A percentile compares a stretch with the other conserved stretches of the same genome.
Conservation (phyloP, 2,888 invertebrate species). For the Drosophila eohydei region DNA sequence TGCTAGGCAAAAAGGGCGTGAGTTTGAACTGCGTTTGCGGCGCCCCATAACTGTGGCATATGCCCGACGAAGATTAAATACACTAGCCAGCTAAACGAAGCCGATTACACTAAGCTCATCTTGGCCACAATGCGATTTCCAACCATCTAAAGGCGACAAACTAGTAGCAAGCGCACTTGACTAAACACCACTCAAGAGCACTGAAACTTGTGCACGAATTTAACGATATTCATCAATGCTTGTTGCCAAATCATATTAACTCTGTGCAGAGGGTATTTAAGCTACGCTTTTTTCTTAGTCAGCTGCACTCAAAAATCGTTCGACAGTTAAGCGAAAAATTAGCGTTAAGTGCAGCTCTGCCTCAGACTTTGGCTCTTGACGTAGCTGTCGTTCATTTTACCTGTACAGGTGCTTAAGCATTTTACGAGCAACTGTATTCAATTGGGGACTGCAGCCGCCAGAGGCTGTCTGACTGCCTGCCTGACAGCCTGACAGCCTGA, state of each 20-base stretch:
- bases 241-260: neutral
- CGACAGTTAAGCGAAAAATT: slow-evolving; percentile 73
- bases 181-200: neutral
- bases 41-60: slow-evolving; percentile 43
- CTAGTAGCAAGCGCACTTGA: neutral
- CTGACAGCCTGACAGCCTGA: slow-evolving; percentile 32
- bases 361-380: neutral
- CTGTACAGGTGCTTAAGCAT: slow-evolving; percentile 70
- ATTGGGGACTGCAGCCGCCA: slow-evolving; percentile 61
- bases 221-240: neutral
- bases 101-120: neutral
- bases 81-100: slow-evolving; percentile 12
- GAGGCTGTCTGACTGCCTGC: slow-evolving; percentile 33
- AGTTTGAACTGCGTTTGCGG: slow-evolving; percentile 27
- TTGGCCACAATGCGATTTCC: neutral
- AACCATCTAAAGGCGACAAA: neutral
- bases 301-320: slow-evolving; percentile 61
- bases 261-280: slow-evolving; percentile 14
- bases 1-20: slow-evolving; percentile 55
- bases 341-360: slow-evolving; percentile 70
- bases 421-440: slow-evolving; percentile 81
- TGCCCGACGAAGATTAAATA: slow-evolving; percentile 26
- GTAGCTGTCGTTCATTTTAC: slow-evolving; percentile 28
- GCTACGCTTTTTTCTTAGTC: neutral
- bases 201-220: neutral